These are phyloP conservation scores for Onychorhynchus coronatus DNA, from an alignment of 2,113 vertebrate species.

Conservation along the genomic window DNA sequence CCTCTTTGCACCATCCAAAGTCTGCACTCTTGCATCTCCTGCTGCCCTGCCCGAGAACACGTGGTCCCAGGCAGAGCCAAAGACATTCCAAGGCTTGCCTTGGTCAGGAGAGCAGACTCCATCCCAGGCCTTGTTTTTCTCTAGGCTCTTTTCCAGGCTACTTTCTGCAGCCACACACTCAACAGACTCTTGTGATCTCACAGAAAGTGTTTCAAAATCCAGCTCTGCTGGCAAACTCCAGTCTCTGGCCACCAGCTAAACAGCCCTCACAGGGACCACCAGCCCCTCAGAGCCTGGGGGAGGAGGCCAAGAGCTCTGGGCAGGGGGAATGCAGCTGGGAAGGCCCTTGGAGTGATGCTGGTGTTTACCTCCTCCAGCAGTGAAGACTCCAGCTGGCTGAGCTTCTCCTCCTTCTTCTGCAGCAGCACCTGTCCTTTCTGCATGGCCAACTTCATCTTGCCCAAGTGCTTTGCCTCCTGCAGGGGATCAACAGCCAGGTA, in stretches of 20 bases:
- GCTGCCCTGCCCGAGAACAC: background rate
- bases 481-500: background rate
- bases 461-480: slow-evolving; percentile 81
- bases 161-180: background rate
- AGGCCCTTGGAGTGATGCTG: background rate
- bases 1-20: background rate
- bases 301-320: background rate
- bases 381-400: slow-evolving; percentile 83
- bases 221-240: background rate
- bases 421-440: slow-evolving; percentile 78
- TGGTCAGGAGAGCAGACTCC: background rate
- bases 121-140: background rate
- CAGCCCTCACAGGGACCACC: background rate
- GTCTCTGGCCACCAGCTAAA: background rate
- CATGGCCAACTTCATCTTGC: slow-evolving; percentile 78
- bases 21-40: background rate
- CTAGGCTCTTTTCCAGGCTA: background rate
- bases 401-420: slow-evolving; percentile 82
- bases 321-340: background rate
- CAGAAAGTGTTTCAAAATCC: rapidly evolving
- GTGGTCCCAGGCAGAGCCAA: background rate
- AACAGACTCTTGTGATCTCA: background rate
- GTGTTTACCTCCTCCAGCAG: slow-evolving; percentile 80
- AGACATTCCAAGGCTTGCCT: background rate
- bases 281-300: background rate